Percentiles rank a stretch among this genome's conserved stretches.
Evolutionary conservation across 2,888 invertebrate species (phyloP).

Genomic region (Syrista parreyssii): DNA sequence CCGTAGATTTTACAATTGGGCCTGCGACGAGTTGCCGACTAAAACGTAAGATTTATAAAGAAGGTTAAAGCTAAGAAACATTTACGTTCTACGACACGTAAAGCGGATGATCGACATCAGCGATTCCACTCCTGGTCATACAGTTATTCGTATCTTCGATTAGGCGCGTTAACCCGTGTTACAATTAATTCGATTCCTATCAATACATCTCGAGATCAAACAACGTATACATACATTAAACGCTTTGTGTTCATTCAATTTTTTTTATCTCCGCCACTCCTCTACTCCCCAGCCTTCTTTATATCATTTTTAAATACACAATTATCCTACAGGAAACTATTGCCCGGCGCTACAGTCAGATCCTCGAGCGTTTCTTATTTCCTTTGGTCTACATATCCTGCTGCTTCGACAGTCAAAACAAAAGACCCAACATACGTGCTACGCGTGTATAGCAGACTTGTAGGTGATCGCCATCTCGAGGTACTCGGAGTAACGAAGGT

Average conservation of each 20-base stretch:
- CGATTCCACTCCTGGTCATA: no score
- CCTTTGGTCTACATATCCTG: not conserved
- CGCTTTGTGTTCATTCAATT: no score
- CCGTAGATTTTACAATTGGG: no score
- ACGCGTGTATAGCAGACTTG: no score
- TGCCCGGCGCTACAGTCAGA: not conserved
- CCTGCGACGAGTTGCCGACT: no score
- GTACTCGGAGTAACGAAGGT: not conserved
- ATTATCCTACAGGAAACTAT: no score
- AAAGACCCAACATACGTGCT: not conserved
- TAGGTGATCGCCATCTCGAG: not conserved
- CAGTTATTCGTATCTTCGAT: no score
- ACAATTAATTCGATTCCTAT: conserved; percentile 4
- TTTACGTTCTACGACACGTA: no score
- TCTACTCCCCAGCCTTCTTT: not conserved
- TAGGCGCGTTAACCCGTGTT: not conserved
- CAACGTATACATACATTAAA: not conserved
- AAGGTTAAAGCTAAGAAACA: no score
- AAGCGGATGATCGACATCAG: no score
- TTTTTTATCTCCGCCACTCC: not conserved
- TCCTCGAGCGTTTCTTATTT: not conserved
- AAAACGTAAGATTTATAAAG: no score
- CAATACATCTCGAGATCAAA: not conserved
- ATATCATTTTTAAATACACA: not conserved
- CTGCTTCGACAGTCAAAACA: not conserved